Conservation (phyloP, 2,113 vertebrate genomes). For the Solea solea region DNA sequence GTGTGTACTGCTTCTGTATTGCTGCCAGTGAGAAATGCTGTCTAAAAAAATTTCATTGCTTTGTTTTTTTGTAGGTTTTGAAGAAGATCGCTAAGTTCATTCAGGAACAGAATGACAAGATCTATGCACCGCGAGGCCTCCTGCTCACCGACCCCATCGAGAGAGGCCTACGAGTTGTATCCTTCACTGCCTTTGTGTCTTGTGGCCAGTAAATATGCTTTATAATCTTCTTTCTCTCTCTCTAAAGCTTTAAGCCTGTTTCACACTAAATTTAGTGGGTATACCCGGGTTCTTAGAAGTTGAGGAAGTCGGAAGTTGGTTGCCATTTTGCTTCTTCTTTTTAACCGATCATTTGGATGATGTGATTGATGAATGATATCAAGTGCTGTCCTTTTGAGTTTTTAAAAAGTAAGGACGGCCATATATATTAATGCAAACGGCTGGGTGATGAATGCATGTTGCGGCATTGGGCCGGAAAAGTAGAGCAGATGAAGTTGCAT, state of each 20-base stretch:
- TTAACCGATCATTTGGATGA: no score
- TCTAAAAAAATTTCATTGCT: constrained; percentile 1
- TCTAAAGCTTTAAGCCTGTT: background rate
- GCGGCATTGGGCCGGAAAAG: no score
- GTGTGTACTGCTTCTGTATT: background rate
- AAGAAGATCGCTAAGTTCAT: constrained; percentile 97
- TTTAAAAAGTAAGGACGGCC: no score
- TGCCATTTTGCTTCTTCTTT: no score
- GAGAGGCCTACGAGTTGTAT: constrained; percentile 96
- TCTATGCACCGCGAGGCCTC: constrained; percentile 91
- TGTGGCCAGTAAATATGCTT: background rate
- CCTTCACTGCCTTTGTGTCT: constrained; percentile 69
- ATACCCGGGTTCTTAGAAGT: no score
- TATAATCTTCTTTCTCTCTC: background rate
- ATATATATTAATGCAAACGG: no score
- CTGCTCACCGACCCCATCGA: constrained; percentile 95
- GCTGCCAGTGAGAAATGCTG: background rate
- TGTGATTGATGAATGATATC: no score
- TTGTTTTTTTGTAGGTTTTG: constrained; percentile 83
- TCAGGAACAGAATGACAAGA: constrained; percentile 97
- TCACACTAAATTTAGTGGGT: no score
- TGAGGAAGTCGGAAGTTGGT: no score
- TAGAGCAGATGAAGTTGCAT: no score
- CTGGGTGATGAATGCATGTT: no score
- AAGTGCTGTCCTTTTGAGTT: no score